Evolutionary conservation across 2,888 invertebrate genomes (phyloP), one percentile per base, ranked within the genome.

Genomic region (Eupithecia inturbata): DNA sequence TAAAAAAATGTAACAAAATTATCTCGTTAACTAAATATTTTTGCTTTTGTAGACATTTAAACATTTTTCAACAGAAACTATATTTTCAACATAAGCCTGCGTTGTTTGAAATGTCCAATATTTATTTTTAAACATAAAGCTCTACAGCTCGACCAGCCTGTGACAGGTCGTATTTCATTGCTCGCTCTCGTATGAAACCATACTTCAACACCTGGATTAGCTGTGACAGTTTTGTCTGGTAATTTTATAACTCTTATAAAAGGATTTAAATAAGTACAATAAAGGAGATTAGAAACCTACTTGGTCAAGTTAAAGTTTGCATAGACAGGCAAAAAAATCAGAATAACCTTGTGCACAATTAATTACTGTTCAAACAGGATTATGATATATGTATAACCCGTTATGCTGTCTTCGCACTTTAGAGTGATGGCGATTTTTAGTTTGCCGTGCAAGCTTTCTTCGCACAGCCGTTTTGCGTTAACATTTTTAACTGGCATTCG

Each of bases 181-280:
- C 33, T 19, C 68, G 3, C 71, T 69, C 70, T 72, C 53, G 67
- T 49, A 66, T 70, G 75, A 68, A 75, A 45, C 77, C 72, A 77
- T 77, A 76, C 74, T 64, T 78, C 75, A 75, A 72, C 64, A 82
- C 74, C 26, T 73, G 75, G 73, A 2, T 39, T 66, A 33, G 12
- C 16, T 5, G n/a, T 66, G 39, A 64, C 64, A 39, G n/a, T 64
- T 9, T 64, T 10, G n/a, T 64, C 36, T 64, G 39, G 36, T 64
- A 10, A 36, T 64, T 36, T 22, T 36, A 22, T 10, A 33, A 16
- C 6, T 60, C 31, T 62, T 62, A 16, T 1, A 45, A 19, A 45
- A 6, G 19, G 16, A 6, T 19, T 45, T 4, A 5, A 49, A 49
- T 19, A 45, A 3, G 31, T 31, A 31, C 4, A 31, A 6, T 31